phyloP scores from a whole-genome alignment of 2,797 vertebrate genomes.

The Hyperoplus immaculatus region DNA sequence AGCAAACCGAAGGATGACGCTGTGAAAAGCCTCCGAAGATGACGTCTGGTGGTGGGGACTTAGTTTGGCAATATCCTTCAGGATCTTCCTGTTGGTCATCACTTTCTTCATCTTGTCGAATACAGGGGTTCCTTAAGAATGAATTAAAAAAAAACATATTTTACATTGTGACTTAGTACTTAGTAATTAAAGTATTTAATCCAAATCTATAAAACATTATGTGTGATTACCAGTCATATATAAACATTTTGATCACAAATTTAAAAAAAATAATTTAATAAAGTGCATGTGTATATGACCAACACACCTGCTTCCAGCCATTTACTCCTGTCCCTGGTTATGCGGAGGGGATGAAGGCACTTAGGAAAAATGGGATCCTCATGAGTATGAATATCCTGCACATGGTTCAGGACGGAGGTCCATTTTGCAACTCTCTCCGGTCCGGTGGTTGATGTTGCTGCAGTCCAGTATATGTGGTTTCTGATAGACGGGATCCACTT shows the following conservation, averaged over 20 bases:
- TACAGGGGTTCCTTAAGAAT: no score
- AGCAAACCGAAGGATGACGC: not conserved
- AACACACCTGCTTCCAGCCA: not conserved
- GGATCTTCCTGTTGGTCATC: not conserved
- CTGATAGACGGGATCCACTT: not conserved
- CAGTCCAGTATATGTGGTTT: not conserved
- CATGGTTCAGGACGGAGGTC: not conserved
- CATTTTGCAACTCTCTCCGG: not conserved
- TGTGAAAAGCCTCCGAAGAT: not conserved
- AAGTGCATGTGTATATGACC: not conserved
- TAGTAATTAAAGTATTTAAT: no score
- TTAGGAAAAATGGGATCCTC: not conserved
- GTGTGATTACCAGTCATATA: no score
- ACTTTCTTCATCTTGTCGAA: not conserved
- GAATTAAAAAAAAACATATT: not conserved
- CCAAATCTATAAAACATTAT: no score
- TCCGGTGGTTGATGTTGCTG: not conserved
- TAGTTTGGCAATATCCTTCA: not conserved
- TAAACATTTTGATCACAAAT: no score
- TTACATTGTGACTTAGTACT: no score
- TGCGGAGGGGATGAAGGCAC: not conserved
- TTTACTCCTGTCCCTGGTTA: not conserved
- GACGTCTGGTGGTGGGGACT: not conserved
- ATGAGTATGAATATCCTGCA: slow-evolving; percentile 4
- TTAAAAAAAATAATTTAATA: no score